Evolutionary conservation across 2,888 invertebrate species (phyloP), one percentile per base, ranked within the genome.

Genomic region (Agrochola litura): DNA sequence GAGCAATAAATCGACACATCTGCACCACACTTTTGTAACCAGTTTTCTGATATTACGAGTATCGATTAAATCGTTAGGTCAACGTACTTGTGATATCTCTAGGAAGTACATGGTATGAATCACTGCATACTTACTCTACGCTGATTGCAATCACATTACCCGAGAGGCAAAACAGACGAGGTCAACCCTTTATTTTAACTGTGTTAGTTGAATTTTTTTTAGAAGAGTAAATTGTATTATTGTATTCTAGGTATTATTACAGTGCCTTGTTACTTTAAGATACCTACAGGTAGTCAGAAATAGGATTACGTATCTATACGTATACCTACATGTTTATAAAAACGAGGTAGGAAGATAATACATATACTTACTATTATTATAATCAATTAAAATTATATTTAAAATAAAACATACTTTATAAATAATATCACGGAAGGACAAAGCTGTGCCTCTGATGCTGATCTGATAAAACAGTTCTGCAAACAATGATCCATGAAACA

Each of bases 11-110:
- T 66, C 65, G 43, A 56, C 25, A 68, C 72, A 77, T 37, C 72
- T 74, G 43, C 49, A 73, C 61, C 37, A 74, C 10, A 75, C 19
- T 22, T 41, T 49, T 14, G 58, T 43, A 84, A 82, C 77, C 67
- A 68, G 82, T 84, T 74, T 77, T 43, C 37, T 60, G 73, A 52
- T 65, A 66, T 64, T 56, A 72, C 43, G 56, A 69, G 63, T 64
- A 63, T 76, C 74, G 75, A 73, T 82, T 54, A 77, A 76, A 79
- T 67, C 66, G 58, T 49, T 76, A 77, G 88, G 86, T 88, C 83
- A 88, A 83, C 74, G 87, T 84, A 85, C 83, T 75, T 75, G 43
- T 79, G 72, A 74, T 72, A 76, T 74, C 25, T 56, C 3, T 64
- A 71, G 72, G 83, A 83, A 30, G 16, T 56, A 70, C 75, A 70